A percentile compares a stretch with the other conserved stretches of the same genome.
Evolutionary conservation across 1,140 invertebrate species (phyloP).

Genomic region (Leptopilina boulardi): DNA sequence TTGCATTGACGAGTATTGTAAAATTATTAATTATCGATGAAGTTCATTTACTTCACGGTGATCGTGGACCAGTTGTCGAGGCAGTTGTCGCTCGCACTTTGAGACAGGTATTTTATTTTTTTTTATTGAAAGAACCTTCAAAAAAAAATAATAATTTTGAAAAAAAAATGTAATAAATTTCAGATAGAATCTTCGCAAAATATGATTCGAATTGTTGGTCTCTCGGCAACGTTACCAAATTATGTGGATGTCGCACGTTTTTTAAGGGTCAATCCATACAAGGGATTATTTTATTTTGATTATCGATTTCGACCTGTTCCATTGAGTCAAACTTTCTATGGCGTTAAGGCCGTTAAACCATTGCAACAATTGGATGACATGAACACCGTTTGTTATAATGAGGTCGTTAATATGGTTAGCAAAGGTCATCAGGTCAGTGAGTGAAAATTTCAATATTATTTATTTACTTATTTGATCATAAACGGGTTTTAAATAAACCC

Average conservation of each 20-base stretch:
- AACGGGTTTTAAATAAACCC: too few species aligned
- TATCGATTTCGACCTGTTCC: slow-evolving; percentile 97
- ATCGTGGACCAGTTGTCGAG: slow-evolving; percentile 98
- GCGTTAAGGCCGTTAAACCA: slow-evolving; percentile 88
- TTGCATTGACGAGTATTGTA: slow-evolving; percentile 92
- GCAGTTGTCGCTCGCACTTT: slow-evolving; percentile 96
- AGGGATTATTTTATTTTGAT: slow-evolving; percentile 98
- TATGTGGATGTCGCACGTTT: slow-evolving; percentile 98
- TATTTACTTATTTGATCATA: too few species aligned
- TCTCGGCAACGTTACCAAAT: slow-evolving; percentile 98
- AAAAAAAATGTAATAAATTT: slow-evolving; percentile 28
- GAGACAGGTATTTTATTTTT: slow-evolving; percentile 81
- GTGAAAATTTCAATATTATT: too few species aligned
- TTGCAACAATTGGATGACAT: slow-evolving; percentile 89
- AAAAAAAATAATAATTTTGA: neutral
- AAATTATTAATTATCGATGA: slow-evolving; percentile 98
- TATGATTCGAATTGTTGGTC: slow-evolving; percentile 98
- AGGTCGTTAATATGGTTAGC: slow-evolving; percentile 90
- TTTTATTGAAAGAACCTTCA: neutral
- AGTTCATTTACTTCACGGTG: slow-evolving; percentile 97
- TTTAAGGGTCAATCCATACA: slow-evolving; percentile 93
- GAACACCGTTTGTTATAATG: slow-evolving; percentile 96
- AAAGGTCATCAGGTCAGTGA: slow-evolving; percentile 89
- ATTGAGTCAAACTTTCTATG: slow-evolving; percentile 93
- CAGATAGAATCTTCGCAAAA: slow-evolving; percentile 95